Evolutionary conservation across 2,113 vertebrate species (phyloP).

Genomic region (Ifrita kowaldi): DNA sequence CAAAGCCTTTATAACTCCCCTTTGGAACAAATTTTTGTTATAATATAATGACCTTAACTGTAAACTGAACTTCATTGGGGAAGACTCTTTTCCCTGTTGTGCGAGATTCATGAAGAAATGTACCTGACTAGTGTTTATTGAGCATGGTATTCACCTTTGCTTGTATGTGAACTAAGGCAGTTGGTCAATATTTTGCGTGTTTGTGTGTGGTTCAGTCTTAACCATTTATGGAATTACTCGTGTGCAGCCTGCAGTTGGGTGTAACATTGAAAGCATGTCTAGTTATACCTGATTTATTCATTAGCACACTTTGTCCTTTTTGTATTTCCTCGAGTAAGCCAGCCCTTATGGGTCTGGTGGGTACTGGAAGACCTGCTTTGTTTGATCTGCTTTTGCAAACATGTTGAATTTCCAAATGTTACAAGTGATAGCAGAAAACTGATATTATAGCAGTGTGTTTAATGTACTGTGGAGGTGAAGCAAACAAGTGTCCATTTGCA

Average conservation of each 20-base stretch:
- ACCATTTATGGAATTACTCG: neutral
- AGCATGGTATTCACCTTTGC: neutral
- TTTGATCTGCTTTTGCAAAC: neutral
- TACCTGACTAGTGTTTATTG: neutral
- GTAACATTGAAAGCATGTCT: neutral
- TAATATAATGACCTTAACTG: neutral
- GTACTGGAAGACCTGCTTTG: neutral
- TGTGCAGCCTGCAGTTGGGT: neutral
- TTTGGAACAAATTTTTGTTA: neutral
- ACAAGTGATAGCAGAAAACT: neutral
- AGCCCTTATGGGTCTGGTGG: neutral
- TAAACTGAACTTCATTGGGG: neutral
- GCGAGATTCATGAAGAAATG: neutral
- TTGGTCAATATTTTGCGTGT: neutral
- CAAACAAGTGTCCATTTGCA: neutral
- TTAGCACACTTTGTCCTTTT: neutral
- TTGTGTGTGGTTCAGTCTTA: neutral
- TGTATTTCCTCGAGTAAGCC: neutral
- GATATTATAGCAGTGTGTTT: neutral
- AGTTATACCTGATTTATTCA: neutral
- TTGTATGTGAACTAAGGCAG: neutral
- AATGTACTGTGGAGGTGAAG: neutral
- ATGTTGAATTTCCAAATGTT: neutral
- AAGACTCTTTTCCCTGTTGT: neutral
- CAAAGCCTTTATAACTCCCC: neutral